Base-by-base conservation (phyloP, 2,113 vertebrate genomes). In the Tachysurus vachellii region DNA sequence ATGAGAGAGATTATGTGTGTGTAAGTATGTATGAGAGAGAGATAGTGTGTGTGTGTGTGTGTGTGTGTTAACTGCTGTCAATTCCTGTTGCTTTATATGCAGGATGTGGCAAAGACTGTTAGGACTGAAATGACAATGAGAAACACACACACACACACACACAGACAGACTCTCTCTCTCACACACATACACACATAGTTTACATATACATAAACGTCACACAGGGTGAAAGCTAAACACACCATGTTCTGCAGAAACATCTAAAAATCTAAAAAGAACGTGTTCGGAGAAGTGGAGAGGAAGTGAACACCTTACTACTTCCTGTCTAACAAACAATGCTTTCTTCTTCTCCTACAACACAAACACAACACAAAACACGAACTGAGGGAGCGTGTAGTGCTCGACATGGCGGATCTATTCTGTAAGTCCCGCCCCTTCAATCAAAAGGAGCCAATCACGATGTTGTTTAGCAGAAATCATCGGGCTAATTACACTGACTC, bases 11-110 rank as follows among this genome's bases (percentile, higher is more conserved):
- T n/a, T n/a, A n/a, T n/a, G n/a, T n/a, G n/a, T n/a, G n/a, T n/a
- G n/a, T n/a, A n/a, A n/a, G n/a, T n/a, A n/a, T n/a, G n/a, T n/a
- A n/a, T n/a, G n/a, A n/a, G n/a, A n/a, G n/a, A n/a, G n/a, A n/a
- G n/a, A n/a, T n/a, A n/a, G n/a, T n/a, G 95, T 14, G 54, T 64
- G 16, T 21, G 71, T 94, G 77, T 77, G 81, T 76, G 26, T 66
- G 68, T 77, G 64, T 73, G 77, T 83, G 86, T 83, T 84, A 84
- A 84, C 85, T 88, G 68, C 66, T 75, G 77, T 82, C 47, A 84
- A 77, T 79, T 23, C 82, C n/a, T 61, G 80, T 71, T 70, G 70
- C 31, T 87, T 75, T 80, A 81, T 59, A 81, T 81, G 82, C 83
- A 83, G 89, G 88, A 90, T 86, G 88, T 87, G 86, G 87, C 53